Base-by-base conservation (phyloP, 2,888 invertebrate genomes). In the Lasioglossum zephyrum region DNA sequence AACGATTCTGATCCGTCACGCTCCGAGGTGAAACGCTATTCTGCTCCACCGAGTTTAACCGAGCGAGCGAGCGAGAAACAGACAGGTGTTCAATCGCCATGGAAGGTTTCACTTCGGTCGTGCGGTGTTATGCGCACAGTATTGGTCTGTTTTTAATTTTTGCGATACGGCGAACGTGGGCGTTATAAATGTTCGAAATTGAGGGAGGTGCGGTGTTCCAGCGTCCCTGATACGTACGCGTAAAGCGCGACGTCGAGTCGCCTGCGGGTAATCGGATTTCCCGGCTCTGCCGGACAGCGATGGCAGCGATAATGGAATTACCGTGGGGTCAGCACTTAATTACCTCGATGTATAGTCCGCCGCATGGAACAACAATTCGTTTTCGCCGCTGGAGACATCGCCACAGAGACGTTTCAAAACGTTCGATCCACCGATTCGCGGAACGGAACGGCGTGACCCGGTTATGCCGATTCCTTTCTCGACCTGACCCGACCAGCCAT, bases 241-340 rank as follows among this genome's bases (percentile, higher is more conserved):
- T 80, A 73, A 86, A 86, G 16, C 69, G 80, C 81, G 82, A 85
- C 86, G 84, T 81, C 76, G 79, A 57, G 70, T 73, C 81, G 79
- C 79, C 79, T 80, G 79, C 77, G 81, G 73, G 82, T 91, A 91
- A 91, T 91, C 86, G 86, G 87, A 89, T 90, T 91, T 90, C 82
- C 81, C 84, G 70, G 84, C 73, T 81, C 70, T 49, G 73, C 79
- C 75, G 82, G 77, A 77, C 83, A 79, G 82, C 88, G 89, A 91
- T 87, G 90, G 75, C 87, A 84, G 77, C 88, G 90, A 90, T 91
- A 91, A 91, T 91, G 88, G 85, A 88, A 90, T 91, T 91, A 91
- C 80, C 89, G 82, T 77, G 80, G 86, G 90, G 90, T 91, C 89
- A 85, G 73, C 85, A 84, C 85, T 91, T 91, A 89, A 91, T 91